phyloP scores from a whole-genome alignment of 2,797 vertebrate species.

The Clarias laeviceps region DNA sequence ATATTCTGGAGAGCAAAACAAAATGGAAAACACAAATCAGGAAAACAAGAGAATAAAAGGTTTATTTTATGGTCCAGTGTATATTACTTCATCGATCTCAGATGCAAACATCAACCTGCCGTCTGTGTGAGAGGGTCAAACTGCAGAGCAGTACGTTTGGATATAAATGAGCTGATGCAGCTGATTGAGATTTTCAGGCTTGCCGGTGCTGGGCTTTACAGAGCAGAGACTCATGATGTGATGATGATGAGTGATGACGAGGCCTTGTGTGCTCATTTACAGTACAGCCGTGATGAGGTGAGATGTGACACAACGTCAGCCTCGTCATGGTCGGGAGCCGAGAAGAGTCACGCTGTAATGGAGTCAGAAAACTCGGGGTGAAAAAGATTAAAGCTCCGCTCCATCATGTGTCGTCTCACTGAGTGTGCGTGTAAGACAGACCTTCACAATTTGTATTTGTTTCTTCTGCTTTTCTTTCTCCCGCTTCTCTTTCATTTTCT shows the following conservation, averaged over 20 bases:
- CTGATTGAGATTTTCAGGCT: background rate
- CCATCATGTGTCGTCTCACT: background rate
- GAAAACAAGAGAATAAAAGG: background rate
- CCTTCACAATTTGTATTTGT: too few species aligned
- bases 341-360: constrained; percentile 39
- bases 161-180: background rate
- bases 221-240: background rate
- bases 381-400: constrained; percentile 17
- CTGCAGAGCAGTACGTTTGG: background rate
- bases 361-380: constrained; percentile 10
- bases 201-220: too few species aligned
- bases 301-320: background rate
- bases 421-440: background rate
- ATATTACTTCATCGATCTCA: background rate
- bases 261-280: background rate
- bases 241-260: background rate
- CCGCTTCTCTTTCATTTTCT: background rate
- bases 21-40: background rate
- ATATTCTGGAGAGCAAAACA: background rate
- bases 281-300: background rate
- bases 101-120: background rate
- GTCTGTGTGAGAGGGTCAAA: background rate
- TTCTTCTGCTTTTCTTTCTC: background rate
- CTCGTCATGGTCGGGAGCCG: background rate
- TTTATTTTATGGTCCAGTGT: background rate